Conservation (phyloP, 2,888 invertebrate species). For the Aspidiotus rigidus region DNA sequence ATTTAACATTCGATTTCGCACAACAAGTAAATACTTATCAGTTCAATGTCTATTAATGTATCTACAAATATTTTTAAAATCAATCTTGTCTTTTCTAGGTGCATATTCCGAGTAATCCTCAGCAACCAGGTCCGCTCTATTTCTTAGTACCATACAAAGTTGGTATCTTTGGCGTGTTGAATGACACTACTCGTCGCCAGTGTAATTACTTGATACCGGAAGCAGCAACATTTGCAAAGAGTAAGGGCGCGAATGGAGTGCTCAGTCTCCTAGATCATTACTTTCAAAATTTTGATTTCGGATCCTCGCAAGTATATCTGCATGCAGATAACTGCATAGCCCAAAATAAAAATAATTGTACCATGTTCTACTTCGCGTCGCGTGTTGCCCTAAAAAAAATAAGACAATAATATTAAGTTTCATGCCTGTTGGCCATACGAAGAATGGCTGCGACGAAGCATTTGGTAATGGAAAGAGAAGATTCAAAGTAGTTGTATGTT, state of each 20-base stretch:
- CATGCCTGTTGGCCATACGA: background rate
- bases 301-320: constrained; percentile 24
- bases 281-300: constrained; percentile 8
- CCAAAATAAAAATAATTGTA: constrained; percentile 35
- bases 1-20: constrained; percentile 35
- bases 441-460: background rate
- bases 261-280: constrained; percentile 26
- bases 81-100: too few relatives aligned
- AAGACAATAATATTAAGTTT: background rate
- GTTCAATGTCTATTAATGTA: too few relatives aligned
- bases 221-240: constrained; percentile 6
- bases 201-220: constrained; percentile 34
- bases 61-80: too few relatives aligned
- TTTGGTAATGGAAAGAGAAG: background rate
- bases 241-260: constrained; percentile 28
- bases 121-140: constrained; percentile 35
- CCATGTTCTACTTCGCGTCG: background rate
- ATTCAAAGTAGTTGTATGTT: background rate
- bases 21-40: constrained; percentile 30
- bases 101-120: constrained; percentile 34
- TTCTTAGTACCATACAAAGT: constrained; percentile 35
- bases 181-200: constrained; percentile 31
- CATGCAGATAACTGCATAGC: constrained; percentile 36
- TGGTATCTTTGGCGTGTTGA: constrained; percentile 35
- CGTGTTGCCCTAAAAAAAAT: background rate